These are phyloP conservation scores for Pseudanteris insignis DNA, from an alignment of 2,888 invertebrate genomes.

Conservation along the genomic window DNA sequence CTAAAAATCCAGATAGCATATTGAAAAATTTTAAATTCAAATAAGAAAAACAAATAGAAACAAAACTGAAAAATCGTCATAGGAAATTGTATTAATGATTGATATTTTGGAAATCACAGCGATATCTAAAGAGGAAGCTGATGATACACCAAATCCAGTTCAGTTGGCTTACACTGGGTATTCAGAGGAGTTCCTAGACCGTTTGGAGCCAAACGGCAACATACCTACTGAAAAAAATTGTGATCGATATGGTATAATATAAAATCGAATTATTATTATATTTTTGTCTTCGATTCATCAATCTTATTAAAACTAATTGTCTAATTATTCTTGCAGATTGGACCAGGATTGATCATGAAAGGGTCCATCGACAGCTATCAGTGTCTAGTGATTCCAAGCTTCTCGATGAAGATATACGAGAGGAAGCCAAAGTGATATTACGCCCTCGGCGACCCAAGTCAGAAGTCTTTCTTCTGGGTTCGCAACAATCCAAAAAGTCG, in stretches of 20 bases:
- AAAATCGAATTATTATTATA: conserved; percentile 7
- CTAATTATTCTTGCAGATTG: conserved; percentile 76
- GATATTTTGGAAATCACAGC: too few relatives aligned
- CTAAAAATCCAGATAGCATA: too few relatives aligned
- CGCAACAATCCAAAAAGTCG: conserved; percentile 74
- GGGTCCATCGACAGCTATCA: conserved; percentile 88
- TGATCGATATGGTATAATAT: conserved; percentile 72
- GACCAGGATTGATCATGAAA: conserved; percentile 81
- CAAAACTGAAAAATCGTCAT: too few relatives aligned
- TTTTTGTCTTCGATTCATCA: neutral
- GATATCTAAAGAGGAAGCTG: conserved; percentile 90
- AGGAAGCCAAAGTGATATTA: conserved; percentile 88
- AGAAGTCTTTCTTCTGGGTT: conserved; percentile 82
- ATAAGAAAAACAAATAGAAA: too few relatives aligned
- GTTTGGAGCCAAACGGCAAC: conserved; percentile 92
- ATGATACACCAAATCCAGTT: conserved; percentile 75
- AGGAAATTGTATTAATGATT: too few relatives aligned
- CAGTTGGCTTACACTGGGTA: conserved; percentile 92
- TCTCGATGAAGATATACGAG: conserved; percentile 88
- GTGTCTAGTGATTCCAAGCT: conserved; percentile 93
- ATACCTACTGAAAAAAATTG: conserved; percentile 87
- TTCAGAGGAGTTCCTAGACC: conserved; percentile 92
- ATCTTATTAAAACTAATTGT: neutral
- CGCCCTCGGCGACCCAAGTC: conserved; percentile 94
- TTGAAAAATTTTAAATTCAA: too few relatives aligned